These are phyloP conservation scores for Heliothis peltigera DNA, from an alignment of 2,888 invertebrate species.

Conservation along the genomic window DNA sequence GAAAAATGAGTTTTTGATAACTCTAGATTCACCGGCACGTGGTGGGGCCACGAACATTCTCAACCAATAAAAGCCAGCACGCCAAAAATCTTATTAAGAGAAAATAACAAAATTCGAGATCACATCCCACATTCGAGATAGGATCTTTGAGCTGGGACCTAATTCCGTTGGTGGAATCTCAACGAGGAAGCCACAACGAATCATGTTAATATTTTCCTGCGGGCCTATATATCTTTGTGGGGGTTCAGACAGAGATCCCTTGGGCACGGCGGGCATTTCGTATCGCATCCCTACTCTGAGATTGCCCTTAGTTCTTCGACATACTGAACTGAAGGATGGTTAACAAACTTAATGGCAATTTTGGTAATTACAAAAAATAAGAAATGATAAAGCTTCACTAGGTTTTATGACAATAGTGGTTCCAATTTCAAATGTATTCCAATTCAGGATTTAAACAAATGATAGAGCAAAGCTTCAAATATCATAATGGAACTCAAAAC, in stretches of 20 bases:
- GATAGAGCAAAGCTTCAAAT: too few species aligned
- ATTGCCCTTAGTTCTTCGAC: conserved; percentile 69
- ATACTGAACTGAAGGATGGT: conserved; percentile 39
- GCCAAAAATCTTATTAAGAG: conserved; percentile 51
- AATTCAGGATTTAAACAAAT: too few species aligned
- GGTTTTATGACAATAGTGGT: too few species aligned
- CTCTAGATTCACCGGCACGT: too few species aligned
- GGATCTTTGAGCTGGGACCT: conserved; percentile 52
- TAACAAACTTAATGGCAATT: conserved; percentile 2
- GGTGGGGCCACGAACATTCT: background rate
- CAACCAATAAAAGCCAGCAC: conserved; percentile 28
- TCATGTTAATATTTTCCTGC: conserved; percentile 73
- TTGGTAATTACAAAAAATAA: too few species aligned
- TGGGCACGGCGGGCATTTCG: conserved; percentile 70
- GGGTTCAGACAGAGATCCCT: conserved; percentile 69
- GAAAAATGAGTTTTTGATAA: too few species aligned
- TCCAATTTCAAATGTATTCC: too few species aligned
- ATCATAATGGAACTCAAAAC: too few species aligned
- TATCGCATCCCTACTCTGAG: conserved; percentile 77
- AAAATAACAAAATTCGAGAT: conserved; percentile 55
- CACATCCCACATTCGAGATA: conserved; percentile 49
- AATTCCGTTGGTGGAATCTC: conserved; percentile 63
- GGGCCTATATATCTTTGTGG: conserved; percentile 68
- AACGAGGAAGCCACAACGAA: conserved; percentile 60
- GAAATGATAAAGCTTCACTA: too few species aligned